Conservation (phyloP, 2,113 vertebrate genomes). For the Rhynchomys soricoides region DNA sequence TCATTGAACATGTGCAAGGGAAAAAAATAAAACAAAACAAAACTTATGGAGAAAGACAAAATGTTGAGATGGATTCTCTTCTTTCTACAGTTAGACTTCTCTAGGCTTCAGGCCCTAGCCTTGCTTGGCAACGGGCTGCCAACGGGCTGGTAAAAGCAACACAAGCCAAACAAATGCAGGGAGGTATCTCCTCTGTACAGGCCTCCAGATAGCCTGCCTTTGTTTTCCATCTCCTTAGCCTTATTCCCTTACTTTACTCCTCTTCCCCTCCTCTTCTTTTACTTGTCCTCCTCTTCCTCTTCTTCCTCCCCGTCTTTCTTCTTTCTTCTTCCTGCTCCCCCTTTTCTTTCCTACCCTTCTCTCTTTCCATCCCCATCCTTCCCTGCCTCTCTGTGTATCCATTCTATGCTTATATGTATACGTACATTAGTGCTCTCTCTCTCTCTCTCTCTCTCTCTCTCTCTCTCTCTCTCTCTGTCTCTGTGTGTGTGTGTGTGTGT, state of each 20-base stretch:
- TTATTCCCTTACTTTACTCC: fast-evolving
- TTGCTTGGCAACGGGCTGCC: neutral
- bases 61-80: neutral
- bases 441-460: neutral
- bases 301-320: fast-evolving
- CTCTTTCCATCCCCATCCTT: neutral
- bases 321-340: neutral
- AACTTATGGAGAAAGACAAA: neutral
- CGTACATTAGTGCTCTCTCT: fast-evolving
- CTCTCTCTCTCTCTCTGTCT: neutral
- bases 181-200: neutral
- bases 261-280: fast-evolving
- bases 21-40: too few relatives aligned
- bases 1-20: neutral
- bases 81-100: neutral
- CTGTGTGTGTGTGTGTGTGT: too few relatives aligned
- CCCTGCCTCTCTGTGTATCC: neutral
- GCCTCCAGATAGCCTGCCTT: neutral
- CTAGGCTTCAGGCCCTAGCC: too few relatives aligned
- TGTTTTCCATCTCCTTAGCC: neutral
- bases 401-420: neutral
- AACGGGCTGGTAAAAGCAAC: too few relatives aligned
- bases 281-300: fast-evolving
- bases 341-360: too few relatives aligned
- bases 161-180: neutral